These are phyloP conservation scores for Polydesmus complanatus DNA, from an alignment of 2,888 invertebrate genomes.

Conservation along the genomic window DNA sequence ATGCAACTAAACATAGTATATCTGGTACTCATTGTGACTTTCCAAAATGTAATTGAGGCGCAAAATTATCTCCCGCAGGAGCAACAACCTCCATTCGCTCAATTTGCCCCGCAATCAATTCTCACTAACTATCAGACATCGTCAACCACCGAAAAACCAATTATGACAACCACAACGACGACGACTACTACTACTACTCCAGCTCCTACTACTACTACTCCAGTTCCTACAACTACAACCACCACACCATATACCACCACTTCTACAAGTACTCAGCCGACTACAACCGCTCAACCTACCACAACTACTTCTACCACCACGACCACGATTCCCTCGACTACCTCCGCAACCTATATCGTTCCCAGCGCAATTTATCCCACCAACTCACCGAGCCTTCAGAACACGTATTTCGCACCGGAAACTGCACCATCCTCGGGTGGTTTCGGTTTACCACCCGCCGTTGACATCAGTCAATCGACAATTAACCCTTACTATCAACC, in stretches of 20 bases:
- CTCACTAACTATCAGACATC: background rate
- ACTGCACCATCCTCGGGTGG: background rate
- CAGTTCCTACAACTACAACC: background rate
- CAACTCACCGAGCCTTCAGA: too few species aligned
- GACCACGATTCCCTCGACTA: background rate
- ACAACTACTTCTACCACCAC: background rate
- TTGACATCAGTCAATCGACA: too few species aligned
- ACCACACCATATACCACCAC: background rate
- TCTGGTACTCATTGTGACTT: too few species aligned
- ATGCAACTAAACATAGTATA: too few species aligned
- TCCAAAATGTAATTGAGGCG: too few species aligned
- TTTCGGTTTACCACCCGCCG: background rate
- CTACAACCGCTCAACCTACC: background rate
- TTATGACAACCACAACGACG: background rate
- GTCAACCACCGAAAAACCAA: background rate
- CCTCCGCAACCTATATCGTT: too few species aligned
- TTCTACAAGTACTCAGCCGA: background rate
- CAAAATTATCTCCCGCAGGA: too few species aligned
- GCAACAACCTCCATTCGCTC: too few species aligned
- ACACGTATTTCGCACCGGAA: background rate
- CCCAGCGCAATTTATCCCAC: too few species aligned
- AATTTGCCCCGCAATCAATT: too few species aligned
- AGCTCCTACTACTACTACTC: background rate
- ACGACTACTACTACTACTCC: background rate
- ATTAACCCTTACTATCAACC: too few species aligned